phyloP scores from a whole-genome alignment of 2,797 vertebrate genomes.

The Tokudaia tokunoshimensis region DNA sequence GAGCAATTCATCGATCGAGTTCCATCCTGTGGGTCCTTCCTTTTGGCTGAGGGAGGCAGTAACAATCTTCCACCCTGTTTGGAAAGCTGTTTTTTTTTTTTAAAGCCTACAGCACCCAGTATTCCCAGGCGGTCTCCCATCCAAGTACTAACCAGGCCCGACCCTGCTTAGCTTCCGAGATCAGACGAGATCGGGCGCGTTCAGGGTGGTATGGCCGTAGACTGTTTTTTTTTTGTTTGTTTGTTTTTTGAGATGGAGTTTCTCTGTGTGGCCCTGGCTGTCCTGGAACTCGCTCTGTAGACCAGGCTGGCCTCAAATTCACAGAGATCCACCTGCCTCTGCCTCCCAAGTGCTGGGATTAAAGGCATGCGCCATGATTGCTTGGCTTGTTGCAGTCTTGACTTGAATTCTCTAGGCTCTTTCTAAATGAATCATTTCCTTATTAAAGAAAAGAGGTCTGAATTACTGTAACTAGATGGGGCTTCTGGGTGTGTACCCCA shows the following conservation, averaged over 20 bases:
- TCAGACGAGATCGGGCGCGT: no score
- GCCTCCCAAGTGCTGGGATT: not conserved
- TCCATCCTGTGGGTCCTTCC: not conserved
- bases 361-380: not conserved
- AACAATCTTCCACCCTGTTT: not conserved
- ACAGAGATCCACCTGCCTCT: not conserved
- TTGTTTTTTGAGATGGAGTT: not conserved
- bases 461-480: not conserved
- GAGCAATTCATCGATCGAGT: not conserved
- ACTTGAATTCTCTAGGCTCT: constrained; percentile 13
- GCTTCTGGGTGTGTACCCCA: not conserved
- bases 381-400: not conserved
- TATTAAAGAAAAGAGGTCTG: not conserved
- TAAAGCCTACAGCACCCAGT: no score
- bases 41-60: not conserved
- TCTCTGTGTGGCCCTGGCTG: not conserved
- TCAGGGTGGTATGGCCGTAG: no score
- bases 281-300: not conserved
- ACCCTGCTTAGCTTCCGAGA: no score
- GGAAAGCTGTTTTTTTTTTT: not conserved
- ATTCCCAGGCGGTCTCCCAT: no score
- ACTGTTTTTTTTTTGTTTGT: no score
- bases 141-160: no score
- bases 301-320: not conserved
- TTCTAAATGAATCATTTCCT: constrained; percentile 34